phyloP scores from a whole-genome alignment of 2,113 vertebrate species.

The Malurus elegans region DNA sequence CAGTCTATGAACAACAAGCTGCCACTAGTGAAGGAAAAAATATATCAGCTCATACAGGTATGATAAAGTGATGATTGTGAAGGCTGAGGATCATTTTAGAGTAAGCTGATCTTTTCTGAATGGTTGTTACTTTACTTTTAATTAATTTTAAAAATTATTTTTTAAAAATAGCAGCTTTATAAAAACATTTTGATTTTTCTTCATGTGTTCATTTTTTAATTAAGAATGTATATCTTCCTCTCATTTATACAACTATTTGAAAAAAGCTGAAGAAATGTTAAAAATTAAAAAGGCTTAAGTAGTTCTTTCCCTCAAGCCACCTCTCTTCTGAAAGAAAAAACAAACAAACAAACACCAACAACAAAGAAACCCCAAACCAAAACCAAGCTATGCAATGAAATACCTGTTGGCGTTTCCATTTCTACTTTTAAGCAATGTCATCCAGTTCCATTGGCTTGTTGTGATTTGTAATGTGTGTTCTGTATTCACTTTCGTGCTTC shows the following conservation, averaged over 20 bases:
- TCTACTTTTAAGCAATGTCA: not conserved
- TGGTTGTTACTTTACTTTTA: not conserved
- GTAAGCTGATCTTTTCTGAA: not conserved
- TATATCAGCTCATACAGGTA: conserved; percentile 78
- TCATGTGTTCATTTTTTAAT: not conserved
- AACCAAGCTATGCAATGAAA: not conserved
- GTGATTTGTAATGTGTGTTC: not conserved
- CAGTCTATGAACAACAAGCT: conserved; percentile 81
- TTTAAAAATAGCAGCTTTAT: not conserved
- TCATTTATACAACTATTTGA: not conserved
- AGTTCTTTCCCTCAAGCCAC: not conserved
- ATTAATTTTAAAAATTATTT: rapidly evolving
- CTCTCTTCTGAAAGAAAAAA: not conserved
- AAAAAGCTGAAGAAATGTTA: not conserved
- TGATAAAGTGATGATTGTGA: not conserved
- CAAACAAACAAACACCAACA: not conserved
- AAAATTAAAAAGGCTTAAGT: not conserved
- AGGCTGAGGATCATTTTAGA: not conserved
- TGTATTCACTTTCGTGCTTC: not conserved
- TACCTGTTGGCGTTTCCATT: not conserved
- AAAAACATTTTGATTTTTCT: not conserved
- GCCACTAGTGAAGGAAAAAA: conserved; percentile 76
- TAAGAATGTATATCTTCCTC: not conserved
- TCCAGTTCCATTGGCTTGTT: not conserved
- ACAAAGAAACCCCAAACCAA: not conserved